phyloP scores from a whole-genome alignment of 30 jellyfish, hydroid and myxozoan genomes.

The Mastigias papua region DNA sequence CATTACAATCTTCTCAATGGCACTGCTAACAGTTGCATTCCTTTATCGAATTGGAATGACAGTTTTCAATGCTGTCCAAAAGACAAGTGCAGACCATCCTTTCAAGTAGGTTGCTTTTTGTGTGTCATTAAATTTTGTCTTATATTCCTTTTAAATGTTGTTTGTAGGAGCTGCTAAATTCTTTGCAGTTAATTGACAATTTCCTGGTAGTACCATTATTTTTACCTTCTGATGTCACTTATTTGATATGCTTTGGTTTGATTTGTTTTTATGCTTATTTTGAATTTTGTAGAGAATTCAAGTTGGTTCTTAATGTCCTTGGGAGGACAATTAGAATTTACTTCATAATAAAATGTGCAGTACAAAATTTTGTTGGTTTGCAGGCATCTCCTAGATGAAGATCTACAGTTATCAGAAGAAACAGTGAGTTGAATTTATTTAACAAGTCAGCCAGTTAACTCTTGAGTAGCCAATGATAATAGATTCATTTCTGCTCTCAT shows the following conservation, averaged over 20 bases:
- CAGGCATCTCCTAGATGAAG: constrained; percentile 87
- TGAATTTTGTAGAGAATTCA: too few species aligned
- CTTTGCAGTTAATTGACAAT: too few species aligned
- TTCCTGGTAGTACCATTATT: too few species aligned
- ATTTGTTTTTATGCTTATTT: too few species aligned
- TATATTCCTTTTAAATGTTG: not conserved
- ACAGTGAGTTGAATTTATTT: constrained; percentile 62
- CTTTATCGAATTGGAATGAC: constrained; percentile 98
- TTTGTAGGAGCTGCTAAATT: not conserved
- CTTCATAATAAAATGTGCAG: too few species aligned
- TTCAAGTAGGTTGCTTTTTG: constrained; percentile 71
- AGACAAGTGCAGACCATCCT: constrained; percentile 98
- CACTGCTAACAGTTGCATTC: constrained; percentile 84
- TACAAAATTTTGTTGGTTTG: not conserved
- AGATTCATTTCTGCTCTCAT: too few species aligned
- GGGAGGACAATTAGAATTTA: too few species aligned
- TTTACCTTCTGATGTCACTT: too few species aligned
- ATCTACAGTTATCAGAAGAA: constrained; percentile 83
- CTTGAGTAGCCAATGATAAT: too few species aligned
- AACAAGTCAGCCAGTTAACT: too few species aligned
- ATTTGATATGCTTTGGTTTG: too few species aligned
- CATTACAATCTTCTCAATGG: constrained; percentile 81
- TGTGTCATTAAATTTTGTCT: not conserved
- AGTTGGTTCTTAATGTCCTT: too few species aligned
- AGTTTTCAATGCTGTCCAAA: constrained; percentile 96